These are phyloP conservation scores for Musca vetustissima DNA, from an alignment of 1,140 invertebrate species.

Conservation along the genomic window DNA sequence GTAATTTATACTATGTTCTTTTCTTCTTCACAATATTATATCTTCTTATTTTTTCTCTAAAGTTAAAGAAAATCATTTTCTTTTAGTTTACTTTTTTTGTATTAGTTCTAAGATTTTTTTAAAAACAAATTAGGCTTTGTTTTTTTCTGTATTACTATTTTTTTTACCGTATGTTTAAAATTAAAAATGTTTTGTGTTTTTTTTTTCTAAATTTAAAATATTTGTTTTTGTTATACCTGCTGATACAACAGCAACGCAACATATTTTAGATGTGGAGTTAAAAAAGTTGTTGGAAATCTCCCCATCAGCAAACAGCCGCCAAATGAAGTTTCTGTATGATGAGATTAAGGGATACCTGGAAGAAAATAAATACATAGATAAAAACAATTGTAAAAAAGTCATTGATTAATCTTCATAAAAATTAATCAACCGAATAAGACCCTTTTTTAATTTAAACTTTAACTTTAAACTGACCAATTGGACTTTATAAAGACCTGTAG, in stretches of 20 bases:
- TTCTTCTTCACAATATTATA: too few relatives aligned
- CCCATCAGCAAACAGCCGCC: conserved; percentile 12
- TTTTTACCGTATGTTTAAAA: conserved; percentile 10
- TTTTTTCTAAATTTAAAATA: conserved; percentile 15
- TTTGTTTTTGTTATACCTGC: conserved; percentile 21
- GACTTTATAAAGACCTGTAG: too few relatives aligned
- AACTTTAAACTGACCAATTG: too few relatives aligned
- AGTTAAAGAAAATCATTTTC: too few relatives aligned
- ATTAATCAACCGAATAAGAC: too few relatives aligned
- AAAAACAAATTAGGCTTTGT: conserved; percentile 1
- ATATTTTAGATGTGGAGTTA: conserved; percentile 8
- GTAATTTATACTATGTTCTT: neutral
- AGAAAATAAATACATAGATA: neutral
- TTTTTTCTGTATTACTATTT: conserved; percentile 1
- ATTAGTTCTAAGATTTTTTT: neutral
- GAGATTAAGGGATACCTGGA: neutral
- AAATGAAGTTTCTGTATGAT: too few relatives aligned
- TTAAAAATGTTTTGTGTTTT: conserved; percentile 6
- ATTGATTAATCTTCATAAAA: too few relatives aligned
- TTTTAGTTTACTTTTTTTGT: too few relatives aligned
- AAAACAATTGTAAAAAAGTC: too few relatives aligned
- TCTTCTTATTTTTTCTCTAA: too few relatives aligned
- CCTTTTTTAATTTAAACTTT: too few relatives aligned
- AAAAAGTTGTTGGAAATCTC: conserved; percentile 13
- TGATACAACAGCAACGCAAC: conserved; percentile 12